Evolutionary conservation across 2,797 vertebrate species (phyloP), one percentile per base, ranked within the genome.

Genomic region (Margarornis squamiger): DNA sequence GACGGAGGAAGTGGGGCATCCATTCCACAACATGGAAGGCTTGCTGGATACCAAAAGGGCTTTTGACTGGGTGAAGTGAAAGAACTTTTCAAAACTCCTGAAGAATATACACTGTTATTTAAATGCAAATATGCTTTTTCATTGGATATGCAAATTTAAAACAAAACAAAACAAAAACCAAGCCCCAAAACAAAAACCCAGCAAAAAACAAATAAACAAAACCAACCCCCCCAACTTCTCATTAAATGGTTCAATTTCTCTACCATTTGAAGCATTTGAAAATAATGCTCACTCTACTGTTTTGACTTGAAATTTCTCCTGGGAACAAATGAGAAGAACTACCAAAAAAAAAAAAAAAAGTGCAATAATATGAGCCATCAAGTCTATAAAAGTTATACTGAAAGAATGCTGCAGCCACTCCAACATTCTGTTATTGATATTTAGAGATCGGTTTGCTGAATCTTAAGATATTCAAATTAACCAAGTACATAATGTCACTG

Each of bases 351-450:
- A 41, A 6, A 57, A 67, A 87, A 20, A 46, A 77, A 62, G 12
- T 3, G 14, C 49, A 89, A 24, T 80, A 79, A 71, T 36, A 83
- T 48, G 66, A 90, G 54, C 58, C 84, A 86, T 81, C 54, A 68
- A 75, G 51, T 75, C 82, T 72, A 73, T 70, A 90, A 95, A 93
- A 91, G 75, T 91, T 70, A 88, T 90, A 86, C 58, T 72, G 29
- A 57, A 91, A 95, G 86, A 96, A 90, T 71, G 80, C 71, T 90
- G 88, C 63, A 88, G 77, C 49, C 84, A 70, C 16, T 93, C 86
- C 88, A 91, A 36, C 55, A 18, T 81, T 90, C 48, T 90, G 71
- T 63, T 90, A 82, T 12, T 88, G 85, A 88, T 88, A 90, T 86
- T 93, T 91, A 73, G 76, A 88, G 24, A 59, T 63, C 1, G 1